A percentile compares a stretch with the other conserved stretches of the same genome.
Evolutionary conservation across 2,888 invertebrate genomes (phyloP).

Genomic region (Cheilosia scutellata): DNA sequence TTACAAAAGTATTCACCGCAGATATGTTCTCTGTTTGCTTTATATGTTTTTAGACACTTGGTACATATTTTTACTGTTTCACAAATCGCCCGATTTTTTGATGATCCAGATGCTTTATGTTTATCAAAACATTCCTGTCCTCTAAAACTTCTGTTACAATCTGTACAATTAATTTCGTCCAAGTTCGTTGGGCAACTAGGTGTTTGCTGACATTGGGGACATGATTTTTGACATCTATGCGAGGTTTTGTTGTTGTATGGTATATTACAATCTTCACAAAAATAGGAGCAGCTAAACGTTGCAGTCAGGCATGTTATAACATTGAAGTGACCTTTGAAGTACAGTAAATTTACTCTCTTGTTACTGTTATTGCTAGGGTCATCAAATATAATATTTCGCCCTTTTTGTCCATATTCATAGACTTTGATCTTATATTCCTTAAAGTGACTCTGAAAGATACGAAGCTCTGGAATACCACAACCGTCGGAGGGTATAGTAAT

Average conservation of each 20-base stretch:
- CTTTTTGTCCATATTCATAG: neutral
- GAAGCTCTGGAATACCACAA: neutral
- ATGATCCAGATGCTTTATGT: constrained; percentile 14
- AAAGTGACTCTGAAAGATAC: neutral
- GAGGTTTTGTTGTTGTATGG: constrained; percentile 22
- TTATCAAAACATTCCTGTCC: constrained; percentile 24
- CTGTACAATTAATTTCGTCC: neutral
- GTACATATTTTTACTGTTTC: constrained; percentile 18
- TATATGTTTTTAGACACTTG: constrained; percentile 18
- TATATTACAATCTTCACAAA: constrained; percentile 5
- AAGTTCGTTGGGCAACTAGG: neutral
- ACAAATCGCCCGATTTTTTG: constrained; percentile 7
- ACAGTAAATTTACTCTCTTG: constrained; percentile 16
- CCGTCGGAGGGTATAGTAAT: neutral
- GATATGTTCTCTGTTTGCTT: neutral
- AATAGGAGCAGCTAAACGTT: constrained; percentile 16
- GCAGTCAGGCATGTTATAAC: constrained; percentile 7
- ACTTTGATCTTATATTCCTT: neutral
- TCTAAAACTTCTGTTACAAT: constrained; percentile 12
- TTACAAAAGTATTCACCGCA: constrained; percentile 24
- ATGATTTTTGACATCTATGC: neutral
- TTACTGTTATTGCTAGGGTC: neutral
- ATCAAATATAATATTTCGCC: neutral
- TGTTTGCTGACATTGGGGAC: neutral
- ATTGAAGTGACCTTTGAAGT: constrained; percentile 12